Evolutionary conservation across 2,113 vertebrate genomes (phyloP), one percentile per base, ranked within the genome.

Genomic region (Tapirus terrestris): DNA sequence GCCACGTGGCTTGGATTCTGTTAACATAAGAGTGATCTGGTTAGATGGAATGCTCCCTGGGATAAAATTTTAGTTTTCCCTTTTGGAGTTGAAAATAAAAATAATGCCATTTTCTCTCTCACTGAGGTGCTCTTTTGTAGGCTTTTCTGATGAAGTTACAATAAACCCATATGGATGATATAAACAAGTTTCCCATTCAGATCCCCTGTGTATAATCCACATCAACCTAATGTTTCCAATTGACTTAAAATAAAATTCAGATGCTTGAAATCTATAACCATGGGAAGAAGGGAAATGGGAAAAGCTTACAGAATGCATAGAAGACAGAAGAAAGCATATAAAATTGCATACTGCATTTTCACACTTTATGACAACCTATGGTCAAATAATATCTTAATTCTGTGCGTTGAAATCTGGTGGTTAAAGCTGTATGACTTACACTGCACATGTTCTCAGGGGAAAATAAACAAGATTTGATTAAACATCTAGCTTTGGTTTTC

Each of bases 171-270:
- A 97, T 65, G 31, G 79, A 97, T 82, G 93, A 92, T 98, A 97
- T 90, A 98, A 98, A 97, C 61, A 98, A 94, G 58, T 97, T 65
- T 76, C 79, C 31, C 91, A 95, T 97, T 97, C 68, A 97, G 43
- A 51, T 98, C 92, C 90, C 70, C 48, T 89, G 63, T 91, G 96
- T 95, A 76, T 83, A 97, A 97, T 98, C 89, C 63, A 96, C 63
- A 96, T 93, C 21, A 98, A 25, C 94, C 70, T 97, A 96, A 79
- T 94, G 75, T 92, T 98, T 80, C 43, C 96, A 98, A 98, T 43
- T 97, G 93, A 97, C 97, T 97, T 68, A 94, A 98, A 98, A 98
- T 84, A 98, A 94, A 98, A 96, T 73, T 95, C 98, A 56, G 96
- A 87, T 98, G 80, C 90, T 97, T 70, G 85, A 97, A 98, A 97